These are phyloP conservation scores for Neodiprion fabricii DNA, from an alignment of 1,140 invertebrate genomes.

Conservation along the genomic window DNA sequence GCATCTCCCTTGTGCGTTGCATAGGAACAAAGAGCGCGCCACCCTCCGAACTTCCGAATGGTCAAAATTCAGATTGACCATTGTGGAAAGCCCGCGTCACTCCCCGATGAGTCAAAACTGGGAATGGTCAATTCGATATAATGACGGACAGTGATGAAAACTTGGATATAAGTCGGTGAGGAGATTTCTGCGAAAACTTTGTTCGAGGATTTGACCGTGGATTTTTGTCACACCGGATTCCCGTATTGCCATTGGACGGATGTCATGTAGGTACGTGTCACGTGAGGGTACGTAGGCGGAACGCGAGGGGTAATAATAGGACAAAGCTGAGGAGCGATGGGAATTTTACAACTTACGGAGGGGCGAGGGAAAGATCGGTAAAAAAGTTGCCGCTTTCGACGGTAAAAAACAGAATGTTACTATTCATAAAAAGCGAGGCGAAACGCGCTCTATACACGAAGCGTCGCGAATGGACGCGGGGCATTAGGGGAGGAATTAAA, in stretches of 20 bases:
- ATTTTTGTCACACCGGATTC: too few relatives aligned
- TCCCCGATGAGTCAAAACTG: not conserved
- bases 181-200: too few relatives aligned
- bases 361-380: slow-evolving; percentile 1
- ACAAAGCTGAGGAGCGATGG: not conserved
- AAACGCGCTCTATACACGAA: not conserved
- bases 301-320: not conserved
- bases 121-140: too few relatives aligned
- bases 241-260: too few relatives aligned
- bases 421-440: slow-evolving; percentile 13
- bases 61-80: not conserved
- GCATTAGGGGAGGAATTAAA: slow-evolving; percentile 8
- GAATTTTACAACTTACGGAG: not conserved
- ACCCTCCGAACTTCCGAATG: not conserved
- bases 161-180: too few relatives aligned
- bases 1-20: not conserved
- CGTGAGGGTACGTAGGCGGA: too few relatives aligned
- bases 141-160: too few relatives aligned
- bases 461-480: not conserved
- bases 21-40: not conserved
- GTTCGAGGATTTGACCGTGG: too few relatives aligned
- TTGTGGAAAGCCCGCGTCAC: not conserved
- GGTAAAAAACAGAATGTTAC: slow-evolving; percentile 1
- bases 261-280: too few relatives aligned
- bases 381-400: slow-evolving; percentile 14